Percentiles rank a stretch among this genome's conserved stretches.
Evolutionary conservation across 2,888 invertebrate species (phyloP).

Genomic region (Melinopterus prodromus): DNA sequence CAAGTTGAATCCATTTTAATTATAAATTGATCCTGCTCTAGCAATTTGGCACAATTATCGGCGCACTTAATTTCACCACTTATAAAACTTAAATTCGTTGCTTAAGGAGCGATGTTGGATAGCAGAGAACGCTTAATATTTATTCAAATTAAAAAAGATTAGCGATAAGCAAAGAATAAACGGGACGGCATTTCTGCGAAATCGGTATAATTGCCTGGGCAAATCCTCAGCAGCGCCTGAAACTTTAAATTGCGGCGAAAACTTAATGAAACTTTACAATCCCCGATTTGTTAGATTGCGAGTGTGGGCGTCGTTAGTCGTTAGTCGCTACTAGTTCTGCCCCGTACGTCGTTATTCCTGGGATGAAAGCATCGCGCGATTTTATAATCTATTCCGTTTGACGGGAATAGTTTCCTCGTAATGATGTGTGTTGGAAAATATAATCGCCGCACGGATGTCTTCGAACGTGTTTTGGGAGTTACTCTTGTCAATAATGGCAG

Average conservation of each 20-base stretch:
- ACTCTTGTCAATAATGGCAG: not conserved
- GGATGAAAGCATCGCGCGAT: not conserved
- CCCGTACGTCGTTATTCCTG: not conserved
- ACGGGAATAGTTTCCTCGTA: not conserved
- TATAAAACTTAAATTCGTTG: not conserved
- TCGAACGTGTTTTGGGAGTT: not conserved
- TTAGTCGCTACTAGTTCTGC: not conserved
- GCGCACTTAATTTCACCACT: not conserved
- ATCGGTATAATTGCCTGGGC: not conserved
- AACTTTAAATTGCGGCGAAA: not conserved
- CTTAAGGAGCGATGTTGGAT: not conserved
- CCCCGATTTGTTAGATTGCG: not conserved
- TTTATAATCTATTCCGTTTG: not conserved
- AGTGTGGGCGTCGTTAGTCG: not conserved
- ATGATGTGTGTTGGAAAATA: not conserved
- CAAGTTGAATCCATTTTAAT: too few relatives aligned
- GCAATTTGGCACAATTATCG: not conserved
- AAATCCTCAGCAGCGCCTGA: not conserved
- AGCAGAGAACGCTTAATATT: not conserved
- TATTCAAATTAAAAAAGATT: conserved; percentile 4
- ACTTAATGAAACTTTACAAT: conserved; percentile 4
- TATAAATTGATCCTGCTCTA: too few relatives aligned
- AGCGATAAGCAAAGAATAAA: not conserved
- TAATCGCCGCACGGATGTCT: not conserved
- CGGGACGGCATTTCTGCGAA: not conserved